A percentile compares a stretch with the other conserved stretches of the same genome.
Conservation (phyloP, 2,113 vertebrate genomes). For the Spermophilus dauricus region DNA sequence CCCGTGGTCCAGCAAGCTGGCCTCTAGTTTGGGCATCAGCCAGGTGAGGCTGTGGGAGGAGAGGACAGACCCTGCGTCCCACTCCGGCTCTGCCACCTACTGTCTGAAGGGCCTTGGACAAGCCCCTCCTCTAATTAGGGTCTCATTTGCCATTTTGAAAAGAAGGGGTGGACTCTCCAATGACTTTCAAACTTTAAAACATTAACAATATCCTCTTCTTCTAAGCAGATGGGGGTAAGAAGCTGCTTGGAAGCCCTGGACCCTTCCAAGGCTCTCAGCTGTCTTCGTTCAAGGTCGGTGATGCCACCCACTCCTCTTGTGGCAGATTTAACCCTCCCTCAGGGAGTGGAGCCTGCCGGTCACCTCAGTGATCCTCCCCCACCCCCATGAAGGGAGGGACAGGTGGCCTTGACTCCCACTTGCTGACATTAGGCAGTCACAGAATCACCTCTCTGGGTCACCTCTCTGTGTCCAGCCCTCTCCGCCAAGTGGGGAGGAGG, state of each 20-base stretch:
- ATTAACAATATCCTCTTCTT: not conserved
- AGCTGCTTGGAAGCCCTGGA: not conserved
- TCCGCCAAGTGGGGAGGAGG: fast-evolving
- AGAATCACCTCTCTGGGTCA: no score
- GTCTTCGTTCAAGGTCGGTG: not conserved
- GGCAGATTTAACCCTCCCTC: not conserved
- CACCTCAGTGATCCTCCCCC: no score
- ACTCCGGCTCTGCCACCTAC: not conserved
- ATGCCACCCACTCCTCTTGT: not conserved
- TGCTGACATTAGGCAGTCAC: no score
- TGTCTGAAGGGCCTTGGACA: not conserved
- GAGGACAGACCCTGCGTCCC: not conserved
- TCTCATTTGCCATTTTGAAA: not conserved
- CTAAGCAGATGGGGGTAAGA: not conserved
- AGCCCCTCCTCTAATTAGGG: not conserved
- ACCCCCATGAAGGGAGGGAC: not conserved
- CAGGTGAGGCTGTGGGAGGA: not conserved
- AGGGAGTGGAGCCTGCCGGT: fast-evolving
- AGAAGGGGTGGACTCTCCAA: not conserved
- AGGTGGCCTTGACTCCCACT: not conserved
- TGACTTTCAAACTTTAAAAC: not conserved
- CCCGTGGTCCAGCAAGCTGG: no score
- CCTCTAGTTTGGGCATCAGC: not conserved
- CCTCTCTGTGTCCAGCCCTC: no score
- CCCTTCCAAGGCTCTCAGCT: not conserved